These are phyloP conservation scores for Acropora tenuis DNA, from an alignment of 64 coral and sea anemone genomes.

Conservation along the genomic window DNA sequence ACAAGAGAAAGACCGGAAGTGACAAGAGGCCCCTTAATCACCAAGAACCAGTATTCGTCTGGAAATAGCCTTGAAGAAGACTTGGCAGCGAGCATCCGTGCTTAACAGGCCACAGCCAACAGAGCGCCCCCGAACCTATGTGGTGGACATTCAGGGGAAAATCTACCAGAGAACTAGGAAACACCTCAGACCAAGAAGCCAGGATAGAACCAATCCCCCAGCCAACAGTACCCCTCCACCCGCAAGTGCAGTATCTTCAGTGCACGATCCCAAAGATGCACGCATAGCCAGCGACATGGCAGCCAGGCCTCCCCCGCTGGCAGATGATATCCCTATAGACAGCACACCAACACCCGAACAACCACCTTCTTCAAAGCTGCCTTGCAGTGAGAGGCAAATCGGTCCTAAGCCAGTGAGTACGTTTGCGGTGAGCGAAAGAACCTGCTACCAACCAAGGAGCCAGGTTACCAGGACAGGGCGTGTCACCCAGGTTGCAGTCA, in stretches of 20 bases:
- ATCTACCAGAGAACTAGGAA: slow-evolving; percentile 69
- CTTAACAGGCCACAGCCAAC: slow-evolving; percentile 52
- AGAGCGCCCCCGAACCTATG: slow-evolving; percentile 53
- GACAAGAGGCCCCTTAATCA: no score
- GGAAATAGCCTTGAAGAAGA: slow-evolving; percentile 5
- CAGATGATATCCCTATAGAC: not conserved
- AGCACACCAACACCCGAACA: slow-evolving; percentile 8
- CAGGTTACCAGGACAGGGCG: not conserved
- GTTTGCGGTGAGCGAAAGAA: not conserved
- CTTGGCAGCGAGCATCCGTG: slow-evolving; percentile 43
- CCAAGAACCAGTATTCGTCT: no score
- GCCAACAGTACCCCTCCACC: not conserved
- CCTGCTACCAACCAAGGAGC: slow-evolving; percentile 13
- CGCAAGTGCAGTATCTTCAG: not conserved
- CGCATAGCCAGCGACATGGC: not conserved
- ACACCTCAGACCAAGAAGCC: slow-evolving; percentile 47
- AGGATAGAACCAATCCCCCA: not conserved
- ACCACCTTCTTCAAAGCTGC: not conserved
- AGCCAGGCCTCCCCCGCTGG: not conserved
- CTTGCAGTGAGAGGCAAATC: slow-evolving; percentile 10
- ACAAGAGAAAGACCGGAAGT: no score
- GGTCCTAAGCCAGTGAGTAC: not conserved
- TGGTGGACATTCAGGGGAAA: not conserved
- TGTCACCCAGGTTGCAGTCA: slow-evolving; percentile 2
- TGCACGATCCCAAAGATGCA: slow-evolving; percentile 10